Percentiles rank a stretch among this genome's conserved stretches.
Conservation (phyloP, 1,140 invertebrate species). For the Drosophila leontia region DNA sequence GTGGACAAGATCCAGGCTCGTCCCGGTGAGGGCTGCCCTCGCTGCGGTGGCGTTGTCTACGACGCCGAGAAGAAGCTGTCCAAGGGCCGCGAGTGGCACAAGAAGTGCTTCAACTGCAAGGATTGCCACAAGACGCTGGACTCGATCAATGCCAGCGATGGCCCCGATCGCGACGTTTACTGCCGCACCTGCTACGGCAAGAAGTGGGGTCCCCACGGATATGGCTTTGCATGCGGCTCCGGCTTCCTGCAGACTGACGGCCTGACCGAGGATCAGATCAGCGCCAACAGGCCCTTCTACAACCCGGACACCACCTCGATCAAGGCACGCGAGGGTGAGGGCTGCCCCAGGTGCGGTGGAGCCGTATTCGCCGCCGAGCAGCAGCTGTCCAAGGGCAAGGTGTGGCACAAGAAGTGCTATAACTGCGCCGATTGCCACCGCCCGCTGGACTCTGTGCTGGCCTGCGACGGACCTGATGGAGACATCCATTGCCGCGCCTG, state of each 20-base stretch:
- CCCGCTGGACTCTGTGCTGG: slow-evolving; percentile 95
- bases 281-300: slow-evolving; percentile 90
- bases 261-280: slow-evolving; percentile 93
- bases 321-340: slow-evolving; percentile 93
- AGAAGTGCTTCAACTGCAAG: slow-evolving; percentile 99
- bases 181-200: slow-evolving; percentile 89
- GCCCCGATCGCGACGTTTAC: slow-evolving; percentile 95
- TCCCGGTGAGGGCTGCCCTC: slow-evolving; percentile 94
- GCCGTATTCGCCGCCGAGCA: slow-evolving; percentile 97
- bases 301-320: slow-evolving; percentile 95
- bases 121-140: slow-evolving; percentile 96
- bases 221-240: slow-evolving; percentile 97
- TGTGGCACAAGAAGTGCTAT: slow-evolving; percentile 98
- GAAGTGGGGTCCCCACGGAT: slow-evolving; percentile 97
- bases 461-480: slow-evolving; percentile 94
- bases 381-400: slow-evolving; percentile 95
- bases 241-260: slow-evolving; percentile 96
- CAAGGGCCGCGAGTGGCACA: slow-evolving; percentile 96
- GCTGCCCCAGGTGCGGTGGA: slow-evolving; percentile 95
- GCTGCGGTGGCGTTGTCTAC: slow-evolving; percentile 95
- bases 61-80: slow-evolving; percentile 95
- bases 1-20: slow-evolving; percentile 92
- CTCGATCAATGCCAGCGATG: slow-evolving; percentile 96
- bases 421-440: slow-evolving; percentile 96
- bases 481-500: slow-evolving; percentile 95